phyloP scores from a whole-genome alignment of 1,140 invertebrate species.

The Wiebesia pumilae region DNA sequence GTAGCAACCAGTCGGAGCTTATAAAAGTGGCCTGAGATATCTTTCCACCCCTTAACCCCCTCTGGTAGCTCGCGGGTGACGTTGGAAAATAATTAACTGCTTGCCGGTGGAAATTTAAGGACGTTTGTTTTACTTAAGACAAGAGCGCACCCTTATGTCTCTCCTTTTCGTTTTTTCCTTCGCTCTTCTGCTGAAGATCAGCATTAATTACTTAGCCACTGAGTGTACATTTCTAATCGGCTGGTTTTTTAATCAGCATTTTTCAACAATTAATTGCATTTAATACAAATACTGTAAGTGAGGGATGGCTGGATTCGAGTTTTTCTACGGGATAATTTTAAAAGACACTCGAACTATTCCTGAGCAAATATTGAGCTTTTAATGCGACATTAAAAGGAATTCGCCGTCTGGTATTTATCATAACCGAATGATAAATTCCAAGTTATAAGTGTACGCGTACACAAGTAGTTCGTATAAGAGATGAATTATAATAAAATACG shows the following conservation, averaged over 20 bases:
- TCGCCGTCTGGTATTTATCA: neutral
- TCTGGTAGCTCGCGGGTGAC: neutral
- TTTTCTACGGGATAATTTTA: no score
- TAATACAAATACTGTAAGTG: neutral
- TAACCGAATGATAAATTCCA: neutral
- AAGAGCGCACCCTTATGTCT: neutral
- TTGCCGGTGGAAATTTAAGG: conserved; percentile 60
- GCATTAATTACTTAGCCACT: conserved; percentile 8
- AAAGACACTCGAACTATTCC: no score
- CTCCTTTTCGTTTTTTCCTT: neutral
- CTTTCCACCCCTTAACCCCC: conserved; percentile 35
- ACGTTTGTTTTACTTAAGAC: conserved; percentile 64
- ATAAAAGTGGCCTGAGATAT: conserved; percentile 30
- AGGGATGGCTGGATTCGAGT: neutral
- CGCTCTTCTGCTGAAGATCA: neutral
- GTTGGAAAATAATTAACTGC: conserved; percentile 63
- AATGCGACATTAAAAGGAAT: neutral
- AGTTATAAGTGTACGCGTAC: neutral
- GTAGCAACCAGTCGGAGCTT: neutral
- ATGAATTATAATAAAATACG: neutral
- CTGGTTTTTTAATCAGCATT: neutral
- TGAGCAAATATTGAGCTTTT: no score
- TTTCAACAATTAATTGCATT: neutral
- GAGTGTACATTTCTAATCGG: neutral
- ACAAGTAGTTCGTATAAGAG: neutral